These are phyloP conservation scores for Tetranychus urticae DNA, from an alignment of 1,140 invertebrate species.

Conservation along the genomic window DNA sequence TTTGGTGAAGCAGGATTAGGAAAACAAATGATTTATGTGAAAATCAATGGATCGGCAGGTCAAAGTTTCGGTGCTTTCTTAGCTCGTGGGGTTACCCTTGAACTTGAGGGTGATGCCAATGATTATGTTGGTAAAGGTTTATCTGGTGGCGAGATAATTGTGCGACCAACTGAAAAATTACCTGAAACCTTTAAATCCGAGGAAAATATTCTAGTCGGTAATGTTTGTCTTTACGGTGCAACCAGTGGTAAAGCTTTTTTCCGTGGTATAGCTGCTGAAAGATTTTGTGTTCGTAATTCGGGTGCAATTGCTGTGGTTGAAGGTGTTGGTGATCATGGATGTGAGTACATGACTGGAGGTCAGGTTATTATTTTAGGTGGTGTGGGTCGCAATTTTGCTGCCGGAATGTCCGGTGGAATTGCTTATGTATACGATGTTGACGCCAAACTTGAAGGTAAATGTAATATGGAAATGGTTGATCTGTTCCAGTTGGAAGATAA, in stretches of 20 bases:
- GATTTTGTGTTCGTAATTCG: constrained; percentile 93
- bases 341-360: constrained; percentile 99
- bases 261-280: constrained; percentile 83
- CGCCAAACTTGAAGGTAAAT: constrained; percentile 33
- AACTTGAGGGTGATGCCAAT: constrained; percentile 87
- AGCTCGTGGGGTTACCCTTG: constrained; percentile 62
- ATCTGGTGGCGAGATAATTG: constrained; percentile 80
- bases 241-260: constrained; percentile 83
- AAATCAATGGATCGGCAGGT: constrained; percentile 75
- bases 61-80: constrained; percentile 99
- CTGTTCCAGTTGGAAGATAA: constrained; percentile 44
- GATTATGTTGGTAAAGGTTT: constrained; percentile 93
- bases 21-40: constrained; percentile 46
- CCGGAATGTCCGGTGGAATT: constrained; percentile 92
- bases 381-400: constrained; percentile 93
- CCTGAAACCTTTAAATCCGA: constrained; percentile 54
- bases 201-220: constrained; percentile 88
- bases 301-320: constrained; percentile 72
- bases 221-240: constrained; percentile 92
- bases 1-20: constrained; percentile 69
- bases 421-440: constrained; percentile 69
- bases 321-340: constrained; percentile 87
- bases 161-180: constrained; percentile 68
- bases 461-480: constrained; percentile 76
- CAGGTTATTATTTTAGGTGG: constrained; percentile 65